phyloP scores from a whole-genome alignment of 92 coral and sea anemone genomes.

The Paramuricea clavata region DNA sequence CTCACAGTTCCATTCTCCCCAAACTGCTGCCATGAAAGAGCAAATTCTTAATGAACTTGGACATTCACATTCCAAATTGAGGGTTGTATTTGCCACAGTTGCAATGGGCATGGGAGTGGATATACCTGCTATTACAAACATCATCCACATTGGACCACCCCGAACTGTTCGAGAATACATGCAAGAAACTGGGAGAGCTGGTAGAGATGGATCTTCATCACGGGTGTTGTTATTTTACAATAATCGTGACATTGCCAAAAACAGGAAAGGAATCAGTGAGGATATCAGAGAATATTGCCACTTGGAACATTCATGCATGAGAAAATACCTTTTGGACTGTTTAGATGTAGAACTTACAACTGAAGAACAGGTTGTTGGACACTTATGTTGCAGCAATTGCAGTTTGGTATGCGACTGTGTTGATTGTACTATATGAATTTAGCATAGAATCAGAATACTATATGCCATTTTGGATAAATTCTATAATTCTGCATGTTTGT shows the following conservation, averaged over 20 bases:
- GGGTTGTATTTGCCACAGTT: slow-evolving; percentile 49
- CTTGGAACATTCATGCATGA: slow-evolving; percentile 32
- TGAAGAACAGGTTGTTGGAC: slow-evolving; percentile 33
- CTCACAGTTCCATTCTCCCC: slow-evolving; percentile 51
- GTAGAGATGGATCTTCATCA: slow-evolving; percentile 46
- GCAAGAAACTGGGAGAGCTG: slow-evolving; percentile 57
- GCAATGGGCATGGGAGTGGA: slow-evolving; percentile 62
- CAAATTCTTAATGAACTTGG: slow-evolving; percentile 40
- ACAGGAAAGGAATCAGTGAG: slow-evolving; percentile 44
- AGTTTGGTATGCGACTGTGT: slow-evolving; percentile 44
- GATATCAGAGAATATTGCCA: slow-evolving; percentile 48
- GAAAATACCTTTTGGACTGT: slow-evolving; percentile 48
- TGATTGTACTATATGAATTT: slow-evolving; percentile 11
- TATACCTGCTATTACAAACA: slow-evolving; percentile 43
- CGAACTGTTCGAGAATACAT: slow-evolving; percentile 30
- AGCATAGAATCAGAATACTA: background rate
- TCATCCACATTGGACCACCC: slow-evolving; percentile 56
- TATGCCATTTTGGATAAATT: too few relatives aligned
- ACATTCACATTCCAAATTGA: background rate
- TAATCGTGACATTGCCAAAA: slow-evolving; percentile 39
- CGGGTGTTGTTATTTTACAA: slow-evolving; percentile 28
- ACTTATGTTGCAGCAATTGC: slow-evolving; percentile 56
- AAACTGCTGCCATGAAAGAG: slow-evolving; percentile 47
- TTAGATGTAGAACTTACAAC: slow-evolving; percentile 50
- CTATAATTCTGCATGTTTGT: background rate